phyloP scores from a whole-genome alignment of 2,797 vertebrate species.

The Ibycter americanus region DNA sequence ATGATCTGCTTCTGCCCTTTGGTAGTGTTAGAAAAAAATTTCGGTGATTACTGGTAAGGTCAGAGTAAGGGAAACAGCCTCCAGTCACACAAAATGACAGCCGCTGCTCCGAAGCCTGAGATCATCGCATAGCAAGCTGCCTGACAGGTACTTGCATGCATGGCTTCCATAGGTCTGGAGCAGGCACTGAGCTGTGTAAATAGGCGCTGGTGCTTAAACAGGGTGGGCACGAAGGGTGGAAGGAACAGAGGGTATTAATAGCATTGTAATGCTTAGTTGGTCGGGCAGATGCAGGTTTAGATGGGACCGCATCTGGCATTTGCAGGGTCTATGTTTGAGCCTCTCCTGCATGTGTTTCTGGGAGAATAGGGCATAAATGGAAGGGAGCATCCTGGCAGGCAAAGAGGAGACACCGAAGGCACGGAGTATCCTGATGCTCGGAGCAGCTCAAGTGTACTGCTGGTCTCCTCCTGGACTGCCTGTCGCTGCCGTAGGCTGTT shows the following conservation, averaged over 20 bases:
- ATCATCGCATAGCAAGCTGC: not conserved
- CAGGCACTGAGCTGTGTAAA: not conserved
- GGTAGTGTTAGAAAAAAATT: not conserved
- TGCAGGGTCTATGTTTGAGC: not conserved
- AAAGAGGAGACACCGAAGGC: not conserved
- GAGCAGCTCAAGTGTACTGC: not conserved
- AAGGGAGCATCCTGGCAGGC: not conserved
- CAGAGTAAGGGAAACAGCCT: not conserved
- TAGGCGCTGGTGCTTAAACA: not conserved
- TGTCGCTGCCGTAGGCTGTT: not conserved
- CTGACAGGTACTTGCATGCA: not conserved
- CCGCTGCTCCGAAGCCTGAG: not conserved
- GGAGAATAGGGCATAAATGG: not conserved
- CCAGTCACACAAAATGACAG: not conserved
- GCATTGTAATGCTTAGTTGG: not conserved
- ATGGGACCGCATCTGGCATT: not conserved
- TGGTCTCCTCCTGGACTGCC: not conserved
- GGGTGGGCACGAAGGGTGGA: not conserved
- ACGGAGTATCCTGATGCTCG: not conserved
- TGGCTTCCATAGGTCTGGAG: not conserved
- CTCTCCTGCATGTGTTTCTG: not conserved
- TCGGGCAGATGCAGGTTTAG: not conserved
- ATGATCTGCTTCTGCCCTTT: not conserved
- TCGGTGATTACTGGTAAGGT: not conserved
- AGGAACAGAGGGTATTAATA: not conserved